Percentiles rank a stretch among this genome's conserved stretches.
phyloP scores from a whole-genome alignment of 2,888 invertebrate species.

The Eremobia ochroleuca region DNA sequence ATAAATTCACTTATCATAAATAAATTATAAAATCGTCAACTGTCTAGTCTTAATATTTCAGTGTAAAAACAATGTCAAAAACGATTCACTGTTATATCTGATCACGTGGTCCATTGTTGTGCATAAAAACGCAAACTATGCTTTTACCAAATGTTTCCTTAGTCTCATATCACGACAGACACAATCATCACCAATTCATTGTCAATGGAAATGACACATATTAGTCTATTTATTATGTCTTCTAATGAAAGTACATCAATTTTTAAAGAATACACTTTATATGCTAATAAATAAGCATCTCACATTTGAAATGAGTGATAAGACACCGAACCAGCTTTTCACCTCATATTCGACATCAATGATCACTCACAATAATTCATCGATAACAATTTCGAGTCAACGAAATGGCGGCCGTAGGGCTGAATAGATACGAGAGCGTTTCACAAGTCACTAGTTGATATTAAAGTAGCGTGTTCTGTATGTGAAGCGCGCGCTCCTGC shows the following conservation, averaged over 20 bases:
- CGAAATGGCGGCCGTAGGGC: slow-evolving; percentile 72
- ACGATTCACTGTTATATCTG: slow-evolving; percentile 87
- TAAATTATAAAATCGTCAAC: slow-evolving; percentile 90
- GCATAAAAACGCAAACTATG: slow-evolving; percentile 87
- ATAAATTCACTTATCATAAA: slow-evolving; percentile 90
- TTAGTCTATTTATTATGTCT: slow-evolving; percentile 82
- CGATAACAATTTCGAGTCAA: slow-evolving; percentile 76
- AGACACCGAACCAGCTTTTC: slow-evolving; percentile 77
- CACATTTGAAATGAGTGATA: slow-evolving; percentile 77
- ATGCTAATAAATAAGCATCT: slow-evolving; percentile 81
- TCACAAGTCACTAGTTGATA: slow-evolving; percentile 82
- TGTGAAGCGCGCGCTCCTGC: slow-evolving; percentile 77
- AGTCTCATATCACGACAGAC: slow-evolving; percentile 83
- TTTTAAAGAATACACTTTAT: slow-evolving; percentile 82
- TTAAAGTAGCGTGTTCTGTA: slow-evolving; percentile 78
- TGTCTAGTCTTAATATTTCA: slow-evolving; percentile 84
- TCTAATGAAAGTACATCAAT: slow-evolving; percentile 87
- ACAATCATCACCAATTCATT: slow-evolving; percentile 87
- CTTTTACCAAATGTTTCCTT: slow-evolving; percentile 82
- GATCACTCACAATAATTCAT: slow-evolving; percentile 81
- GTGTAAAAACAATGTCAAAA: slow-evolving; percentile 89
- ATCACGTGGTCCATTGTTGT: slow-evolving; percentile 89
- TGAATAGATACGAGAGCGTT: slow-evolving; percentile 73
- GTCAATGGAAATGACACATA: slow-evolving; percentile 84
- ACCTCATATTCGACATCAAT: slow-evolving; percentile 71